Conservation (phyloP, 2,797 vertebrate genomes). For the Coregonus suidteri region DNA sequence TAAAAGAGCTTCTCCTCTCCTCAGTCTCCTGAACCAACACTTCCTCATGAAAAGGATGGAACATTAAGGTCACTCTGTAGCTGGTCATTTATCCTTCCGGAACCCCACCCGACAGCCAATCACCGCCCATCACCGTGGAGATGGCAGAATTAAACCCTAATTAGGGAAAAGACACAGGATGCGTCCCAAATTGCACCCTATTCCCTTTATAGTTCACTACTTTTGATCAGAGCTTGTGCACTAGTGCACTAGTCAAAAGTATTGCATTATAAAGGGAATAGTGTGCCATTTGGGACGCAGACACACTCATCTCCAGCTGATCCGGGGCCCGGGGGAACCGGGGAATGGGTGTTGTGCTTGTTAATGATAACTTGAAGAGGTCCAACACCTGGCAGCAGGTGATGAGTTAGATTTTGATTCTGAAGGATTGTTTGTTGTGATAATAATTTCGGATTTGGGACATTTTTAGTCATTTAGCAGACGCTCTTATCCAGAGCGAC, state of each 20-base stretch:
- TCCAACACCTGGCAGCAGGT: not conserved
- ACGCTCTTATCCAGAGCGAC: too few species aligned
- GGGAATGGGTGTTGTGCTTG: slow-evolving; percentile 5
- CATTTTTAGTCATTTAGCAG: too few species aligned
- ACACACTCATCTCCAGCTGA: not conserved
- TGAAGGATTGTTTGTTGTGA: not conserved
- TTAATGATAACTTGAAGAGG: slow-evolving; percentile 21
- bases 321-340: not conserved
- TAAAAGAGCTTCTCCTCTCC: not conserved
- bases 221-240: too few species aligned
- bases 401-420: slow-evolving; percentile 7
- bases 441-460: not conserved
- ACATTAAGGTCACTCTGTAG: slow-evolving; percentile 7
- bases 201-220: too few species aligned
- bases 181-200: not conserved
- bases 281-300: not conserved
- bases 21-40: not conserved
- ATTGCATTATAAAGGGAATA: not conserved
- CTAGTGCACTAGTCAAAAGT: not conserved
- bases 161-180: slow-evolving; percentile 11
- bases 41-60: slow-evolving; percentile 1
- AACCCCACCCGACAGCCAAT: slow-evolving; percentile 14
- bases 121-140: slow-evolving; percentile 15
- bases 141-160: slow-evolving; percentile 25
- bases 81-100: slow-evolving; percentile 18